Percentiles rank a stretch among this genome's conserved stretches.
These are phyloP conservation scores for Stomatorhinus walkeri DNA, from an alignment of 2,797 vertebrate genomes.

Conservation along the genomic window DNA sequence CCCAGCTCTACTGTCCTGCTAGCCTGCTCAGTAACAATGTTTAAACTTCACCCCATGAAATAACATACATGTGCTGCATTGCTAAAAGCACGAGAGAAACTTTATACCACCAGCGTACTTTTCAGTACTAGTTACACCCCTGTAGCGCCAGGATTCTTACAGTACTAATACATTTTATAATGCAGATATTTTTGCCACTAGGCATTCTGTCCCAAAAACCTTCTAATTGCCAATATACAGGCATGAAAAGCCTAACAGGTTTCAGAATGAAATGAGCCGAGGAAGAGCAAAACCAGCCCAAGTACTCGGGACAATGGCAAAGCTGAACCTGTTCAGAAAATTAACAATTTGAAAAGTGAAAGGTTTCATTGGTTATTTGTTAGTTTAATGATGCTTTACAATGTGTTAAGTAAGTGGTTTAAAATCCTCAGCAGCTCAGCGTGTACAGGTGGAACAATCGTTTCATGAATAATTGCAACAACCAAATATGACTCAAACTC, in stretches of 20 bases:
- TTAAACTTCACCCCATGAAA: neutral
- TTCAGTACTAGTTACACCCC: neutral
- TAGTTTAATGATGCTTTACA: neutral
- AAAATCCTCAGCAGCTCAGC: neutral
- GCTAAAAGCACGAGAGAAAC: neutral
- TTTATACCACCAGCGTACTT: neutral
- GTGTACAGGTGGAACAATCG: neutral
- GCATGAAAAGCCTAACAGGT: neutral
- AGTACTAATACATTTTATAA: neutral
- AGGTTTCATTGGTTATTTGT: neutral
- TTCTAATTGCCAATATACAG: neutral
- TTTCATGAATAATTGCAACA: neutral
- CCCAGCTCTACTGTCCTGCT: neutral
- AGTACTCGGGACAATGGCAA: neutral
- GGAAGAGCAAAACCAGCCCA: neutral
- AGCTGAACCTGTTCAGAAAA: neutral
- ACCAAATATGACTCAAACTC: neutral
- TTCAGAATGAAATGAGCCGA: neutral
- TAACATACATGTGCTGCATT: neutral
- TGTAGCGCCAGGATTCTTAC: neutral
- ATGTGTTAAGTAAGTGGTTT: neutral
- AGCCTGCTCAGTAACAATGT: neutral
- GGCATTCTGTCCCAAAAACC: neutral
- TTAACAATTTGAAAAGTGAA: neutral
- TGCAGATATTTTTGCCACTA: neutral